Conservation (phyloP, 53 echinoderm and acorn worm species). For the Crossaster papposus region DNA sequence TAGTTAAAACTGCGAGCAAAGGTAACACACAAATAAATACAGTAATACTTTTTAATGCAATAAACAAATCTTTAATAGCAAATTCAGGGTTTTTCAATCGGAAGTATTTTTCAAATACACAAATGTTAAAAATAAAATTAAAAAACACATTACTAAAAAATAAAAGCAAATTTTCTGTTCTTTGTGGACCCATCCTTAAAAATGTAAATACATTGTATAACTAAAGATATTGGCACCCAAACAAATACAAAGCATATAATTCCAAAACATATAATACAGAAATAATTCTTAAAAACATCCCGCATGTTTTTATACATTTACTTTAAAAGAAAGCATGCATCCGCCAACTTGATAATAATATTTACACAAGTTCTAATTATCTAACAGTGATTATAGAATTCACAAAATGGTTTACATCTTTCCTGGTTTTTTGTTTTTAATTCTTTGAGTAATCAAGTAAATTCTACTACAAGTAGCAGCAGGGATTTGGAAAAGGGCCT, state of each 20-base stretch:
- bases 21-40: too few species aligned
- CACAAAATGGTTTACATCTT: constrained; percentile 53
- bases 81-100: neutral
- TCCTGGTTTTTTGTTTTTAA: neutral
- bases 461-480: neutral
- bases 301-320: neutral
- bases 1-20: too few species aligned
- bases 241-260: neutral
- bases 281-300: neutral
- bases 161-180: neutral
- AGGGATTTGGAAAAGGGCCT: too few species aligned
- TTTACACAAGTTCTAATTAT: constrained; percentile 51
- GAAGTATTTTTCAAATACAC: neutral
- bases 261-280: neutral
- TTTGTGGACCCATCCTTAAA: neutral
- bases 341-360: constrained; percentile 33
- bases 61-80: too few species aligned
- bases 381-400: constrained; percentile 31
- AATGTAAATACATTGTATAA: neutral
- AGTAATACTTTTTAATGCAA: too few species aligned
- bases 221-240: too few species aligned
- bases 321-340: constrained; percentile 38
- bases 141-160: neutral
- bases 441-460: neutral
- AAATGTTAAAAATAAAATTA: neutral